A percentile compares a stretch with the other conserved stretches of the same genome.
Evolutionary conservation across 2,113 vertebrate genomes (phyloP).

Genomic region (Pholis gunnellus): DNA sequence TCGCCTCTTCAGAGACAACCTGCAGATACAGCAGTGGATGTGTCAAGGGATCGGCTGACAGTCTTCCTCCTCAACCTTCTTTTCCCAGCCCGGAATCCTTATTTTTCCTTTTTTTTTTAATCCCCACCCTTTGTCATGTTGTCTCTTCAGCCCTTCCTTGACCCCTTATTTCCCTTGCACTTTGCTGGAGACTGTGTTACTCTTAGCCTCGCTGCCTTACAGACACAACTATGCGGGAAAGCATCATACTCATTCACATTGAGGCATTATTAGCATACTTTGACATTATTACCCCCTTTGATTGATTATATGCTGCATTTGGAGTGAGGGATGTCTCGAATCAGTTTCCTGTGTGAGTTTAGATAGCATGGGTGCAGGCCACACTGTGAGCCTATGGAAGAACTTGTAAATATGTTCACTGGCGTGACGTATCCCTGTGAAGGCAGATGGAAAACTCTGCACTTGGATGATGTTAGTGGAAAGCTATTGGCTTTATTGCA

Average conservation of each 20-base stretch:
- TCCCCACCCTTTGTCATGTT: conserved; percentile 34
- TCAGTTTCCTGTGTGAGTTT: conserved; percentile 42
- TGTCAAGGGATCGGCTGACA: conserved; percentile 63
- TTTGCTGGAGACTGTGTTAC: conserved; percentile 62
- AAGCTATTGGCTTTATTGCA: conserved; percentile 51
- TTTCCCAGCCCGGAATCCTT: conserved; percentile 11
- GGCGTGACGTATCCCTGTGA: conserved; percentile 27
- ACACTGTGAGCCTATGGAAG: conserved; percentile 6
- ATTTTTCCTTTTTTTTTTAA: conserved; percentile 5
- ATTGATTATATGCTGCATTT: conserved; percentile 57
- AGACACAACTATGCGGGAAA: conserved; percentile 54
- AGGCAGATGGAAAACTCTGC: conserved; percentile 47
- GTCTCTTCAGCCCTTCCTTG: conserved; percentile 38
- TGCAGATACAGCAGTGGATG: conserved; percentile 53
- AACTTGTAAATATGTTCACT: conserved; percentile 51
- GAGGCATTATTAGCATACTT: conserved; percentile 40
- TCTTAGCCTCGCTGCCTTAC: conserved; percentile 24
- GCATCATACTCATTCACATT: conserved; percentile 28
- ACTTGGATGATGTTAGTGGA: conserved; percentile 51
- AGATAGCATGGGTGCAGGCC: conserved; percentile 9
- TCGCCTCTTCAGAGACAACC: conserved; percentile 57
- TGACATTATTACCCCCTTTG: conserved; percentile 48
- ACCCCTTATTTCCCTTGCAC: conserved; percentile 14
- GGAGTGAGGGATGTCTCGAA: conserved; percentile 43
- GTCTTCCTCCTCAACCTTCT: conserved; percentile 32